Evolutionary conservation across 2,797 vertebrate species (phyloP), one percentile per base, ranked within the genome.

Genomic region (Botia kubotai): DNA sequence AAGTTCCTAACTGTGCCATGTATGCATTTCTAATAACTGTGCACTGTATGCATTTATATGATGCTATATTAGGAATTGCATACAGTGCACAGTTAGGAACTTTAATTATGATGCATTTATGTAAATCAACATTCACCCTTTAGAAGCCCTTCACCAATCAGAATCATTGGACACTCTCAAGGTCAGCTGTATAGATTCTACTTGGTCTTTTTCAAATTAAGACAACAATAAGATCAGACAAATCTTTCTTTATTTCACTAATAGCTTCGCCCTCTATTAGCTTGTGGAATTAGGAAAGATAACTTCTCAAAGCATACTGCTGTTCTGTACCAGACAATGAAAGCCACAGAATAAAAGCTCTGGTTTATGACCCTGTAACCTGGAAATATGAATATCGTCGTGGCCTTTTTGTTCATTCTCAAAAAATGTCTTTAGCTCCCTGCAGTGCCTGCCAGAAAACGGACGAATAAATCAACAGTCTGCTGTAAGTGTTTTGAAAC

Each of bases 221-320:
- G 82, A 89, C 87, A 89, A 79, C 88, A 89, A 91, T 85, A 87
- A 76, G 84, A 91, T 76, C 72, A 72, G 84, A 75, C 90, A 90
- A 75, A 83, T 74, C 84, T 86, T 88, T 87, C 85, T 89, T 88
- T 88, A 90, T 84, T 89, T 90, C 84, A 83, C 83, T 91, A 89
- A 92, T 93, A 83, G 79, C 85, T 92, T 89, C 92, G 87, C 86
- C 90, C 91, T 91, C 89, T 87, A 91, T 92, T 92, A 93, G 89
- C 89, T 89, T 76, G 63, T 63, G 73, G 85, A 90, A 93, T 91
- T 89, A 91, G 92, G 91, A 92, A 88, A 83, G 89, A 93, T 92
- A 89, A 91, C 90, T 89, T 88, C 86, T 81, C 67, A 78, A 82
- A 87, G 86, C 72, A 11, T 68, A 23, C 65, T 74, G 33, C 12